phyloP scores from a whole-genome alignment of 2,797 vertebrate species.

The Squalus acanthias region DNA sequence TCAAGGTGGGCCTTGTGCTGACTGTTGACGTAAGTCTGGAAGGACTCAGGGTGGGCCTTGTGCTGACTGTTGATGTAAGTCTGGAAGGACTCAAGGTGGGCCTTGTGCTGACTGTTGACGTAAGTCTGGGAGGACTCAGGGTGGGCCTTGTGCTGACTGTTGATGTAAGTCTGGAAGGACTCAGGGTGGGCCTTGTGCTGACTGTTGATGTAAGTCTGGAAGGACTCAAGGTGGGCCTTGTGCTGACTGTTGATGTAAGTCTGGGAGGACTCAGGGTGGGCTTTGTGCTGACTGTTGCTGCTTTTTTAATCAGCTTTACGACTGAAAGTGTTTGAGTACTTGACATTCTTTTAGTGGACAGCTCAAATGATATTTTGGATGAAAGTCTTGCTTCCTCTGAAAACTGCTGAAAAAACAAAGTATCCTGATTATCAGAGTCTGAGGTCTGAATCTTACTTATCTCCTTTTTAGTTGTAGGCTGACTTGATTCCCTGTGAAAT shows the following conservation, averaged over 20 bases:
- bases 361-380: not conserved
- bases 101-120: constrained; percentile 46
- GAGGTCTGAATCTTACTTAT: too few relatives aligned
- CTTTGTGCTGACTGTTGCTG: constrained; percentile 41
- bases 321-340: not conserved
- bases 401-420: not conserved
- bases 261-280: constrained; percentile 41
- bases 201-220: constrained; percentile 31
- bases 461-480: too few relatives aligned
- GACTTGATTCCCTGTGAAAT: too few relatives aligned
- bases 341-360: not conserved
- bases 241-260: too few relatives aligned
- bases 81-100: constrained; percentile 41
- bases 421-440: too few relatives aligned
- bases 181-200: constrained; percentile 58
- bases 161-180: constrained; percentile 51
- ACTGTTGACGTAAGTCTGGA: constrained; percentile 45
- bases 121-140: constrained; percentile 57
- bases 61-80: constrained; percentile 41
- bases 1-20: constrained; percentile 58
- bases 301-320: constrained; percentile 14
- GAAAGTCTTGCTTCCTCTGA: constrained; percentile 33
- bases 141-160: constrained; percentile 51
- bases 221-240: too few relatives aligned
- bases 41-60: constrained; percentile 40